Evolutionary conservation across 2,888 invertebrate species (phyloP).

Genomic region (Micropterix aruncella): DNA sequence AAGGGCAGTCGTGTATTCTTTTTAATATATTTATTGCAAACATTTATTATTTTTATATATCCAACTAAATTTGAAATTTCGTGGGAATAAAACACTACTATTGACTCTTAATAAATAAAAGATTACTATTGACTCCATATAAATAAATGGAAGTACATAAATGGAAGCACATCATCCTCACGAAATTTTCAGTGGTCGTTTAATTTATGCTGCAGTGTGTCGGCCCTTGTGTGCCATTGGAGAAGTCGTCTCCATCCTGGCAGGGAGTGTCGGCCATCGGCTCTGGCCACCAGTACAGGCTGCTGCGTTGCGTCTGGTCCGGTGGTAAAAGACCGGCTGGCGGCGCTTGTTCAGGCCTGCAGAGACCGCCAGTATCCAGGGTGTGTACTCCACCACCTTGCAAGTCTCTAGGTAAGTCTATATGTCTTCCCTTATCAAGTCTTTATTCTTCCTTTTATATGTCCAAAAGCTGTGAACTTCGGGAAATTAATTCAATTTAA

Average conservation of each 20-base stretch:
- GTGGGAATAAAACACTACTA: too few relatives aligned
- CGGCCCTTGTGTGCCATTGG: slow-evolving; percentile 53
- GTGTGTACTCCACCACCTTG: slow-evolving; percentile 62
- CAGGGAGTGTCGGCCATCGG: slow-evolving; percentile 57
- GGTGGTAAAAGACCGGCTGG: slow-evolving; percentile 65
- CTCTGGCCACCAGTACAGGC: slow-evolving; percentile 78
- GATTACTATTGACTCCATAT: too few relatives aligned
- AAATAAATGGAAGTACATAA: slow-evolving; percentile 2
- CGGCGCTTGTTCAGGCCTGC: slow-evolving; percentile 66
- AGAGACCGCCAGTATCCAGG: slow-evolving; percentile 64
- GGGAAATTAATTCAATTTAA: too few relatives aligned
- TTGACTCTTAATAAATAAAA: too few relatives aligned
- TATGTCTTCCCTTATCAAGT: too few relatives aligned
- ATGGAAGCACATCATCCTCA: slow-evolving; percentile 1
- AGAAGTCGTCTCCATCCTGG: not conserved
- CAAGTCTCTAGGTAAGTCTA: slow-evolving; percentile 33
- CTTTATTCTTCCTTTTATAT: too few relatives aligned
- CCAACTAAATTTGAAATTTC: too few relatives aligned
- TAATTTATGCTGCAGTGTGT: slow-evolving; percentile 51
- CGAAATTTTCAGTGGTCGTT: slow-evolving; percentile 1
- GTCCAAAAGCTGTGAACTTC: too few relatives aligned
- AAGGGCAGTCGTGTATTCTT: too few relatives aligned
- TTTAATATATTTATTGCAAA: too few relatives aligned
- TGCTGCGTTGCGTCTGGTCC: slow-evolving; percentile 88
- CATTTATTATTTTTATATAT: too few relatives aligned